phyloP scores from a whole-genome alignment of 1,140 invertebrate genomes.

The Bombus breviceps region DNA sequence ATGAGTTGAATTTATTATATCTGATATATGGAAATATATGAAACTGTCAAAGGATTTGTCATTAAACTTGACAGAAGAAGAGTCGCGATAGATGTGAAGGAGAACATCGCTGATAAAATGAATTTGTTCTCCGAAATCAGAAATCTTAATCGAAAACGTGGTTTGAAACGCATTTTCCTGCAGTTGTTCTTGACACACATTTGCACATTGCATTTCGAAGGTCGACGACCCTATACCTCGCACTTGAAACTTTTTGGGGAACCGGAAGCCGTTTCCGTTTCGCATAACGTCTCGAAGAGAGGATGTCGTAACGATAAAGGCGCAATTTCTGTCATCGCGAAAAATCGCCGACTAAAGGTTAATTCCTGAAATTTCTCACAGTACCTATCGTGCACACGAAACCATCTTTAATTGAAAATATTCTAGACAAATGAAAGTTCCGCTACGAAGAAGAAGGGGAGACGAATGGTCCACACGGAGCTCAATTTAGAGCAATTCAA shows the following conservation, averaged over 20 bases:
- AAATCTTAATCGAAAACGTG: neutral
- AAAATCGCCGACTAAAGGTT: conserved; percentile 27
- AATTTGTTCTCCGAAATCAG: neutral
- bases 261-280: conserved; percentile 50
- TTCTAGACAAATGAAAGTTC: neutral
- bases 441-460: neutral
- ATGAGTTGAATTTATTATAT: no score
- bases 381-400: neutral
- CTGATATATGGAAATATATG: no score
- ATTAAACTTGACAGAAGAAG: no score
- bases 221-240: conserved; percentile 5
- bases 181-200: neutral
- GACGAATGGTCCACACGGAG: neutral
- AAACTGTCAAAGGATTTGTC: no score
- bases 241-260: conserved; percentile 38
- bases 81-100: no score
- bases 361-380: conserved; percentile 20
- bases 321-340: conserved; percentile 4
- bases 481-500: neutral
- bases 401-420: no score
- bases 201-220: neutral
- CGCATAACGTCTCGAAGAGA: conserved; percentile 8
- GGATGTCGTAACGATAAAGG: conserved; percentile 49
- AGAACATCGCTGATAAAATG: neutral
- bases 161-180: neutral